A percentile compares a stretch with the other conserved stretches of the same genome.
phyloP scores from a whole-genome alignment of 2,797 vertebrate species.

The Vespertilio murinus region DNA sequence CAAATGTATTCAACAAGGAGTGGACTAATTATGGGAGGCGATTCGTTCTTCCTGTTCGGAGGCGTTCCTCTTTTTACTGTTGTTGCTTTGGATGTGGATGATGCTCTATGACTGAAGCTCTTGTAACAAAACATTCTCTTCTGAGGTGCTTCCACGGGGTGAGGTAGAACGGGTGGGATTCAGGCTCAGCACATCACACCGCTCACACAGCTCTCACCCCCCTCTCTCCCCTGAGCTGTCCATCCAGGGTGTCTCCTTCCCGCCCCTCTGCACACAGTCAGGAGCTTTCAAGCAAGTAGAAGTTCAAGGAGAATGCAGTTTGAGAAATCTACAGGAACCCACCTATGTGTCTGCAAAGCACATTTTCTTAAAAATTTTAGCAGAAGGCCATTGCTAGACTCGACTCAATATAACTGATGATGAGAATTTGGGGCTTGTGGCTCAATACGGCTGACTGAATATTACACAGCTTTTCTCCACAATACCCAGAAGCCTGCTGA shows the following conservation, averaged over 20 bases:
- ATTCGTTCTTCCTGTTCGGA: neutral
- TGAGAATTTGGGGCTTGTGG: neutral
- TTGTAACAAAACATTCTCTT: neutral
- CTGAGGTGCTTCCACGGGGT: neutral
- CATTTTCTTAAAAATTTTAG: neutral
- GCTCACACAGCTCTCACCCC: rapidly evolving
- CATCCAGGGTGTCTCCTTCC: neutral
- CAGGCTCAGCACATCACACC: neutral
- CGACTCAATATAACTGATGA: neutral
- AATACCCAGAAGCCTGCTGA: neutral
- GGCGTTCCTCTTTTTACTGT: neutral
- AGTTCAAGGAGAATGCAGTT: neutral
- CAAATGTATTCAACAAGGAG: neutral
- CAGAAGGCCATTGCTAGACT: neutral
- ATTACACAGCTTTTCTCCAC: neutral
- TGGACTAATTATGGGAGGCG: neutral
- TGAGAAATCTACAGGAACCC: neutral
- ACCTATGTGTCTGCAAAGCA: neutral
- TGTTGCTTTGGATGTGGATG: neutral
- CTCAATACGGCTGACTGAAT: neutral
- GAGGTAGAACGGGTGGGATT: neutral
- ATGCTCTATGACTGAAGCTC: neutral
- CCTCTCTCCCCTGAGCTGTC: rapidly evolving
- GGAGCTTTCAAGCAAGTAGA: neutral
- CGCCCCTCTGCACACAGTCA: neutral